Evolutionary conservation across 92 coral and sea anemone genomes (phyloP), one percentile per base, ranked within the genome.

Genomic region (Parazoanthus swiftii): DNA sequence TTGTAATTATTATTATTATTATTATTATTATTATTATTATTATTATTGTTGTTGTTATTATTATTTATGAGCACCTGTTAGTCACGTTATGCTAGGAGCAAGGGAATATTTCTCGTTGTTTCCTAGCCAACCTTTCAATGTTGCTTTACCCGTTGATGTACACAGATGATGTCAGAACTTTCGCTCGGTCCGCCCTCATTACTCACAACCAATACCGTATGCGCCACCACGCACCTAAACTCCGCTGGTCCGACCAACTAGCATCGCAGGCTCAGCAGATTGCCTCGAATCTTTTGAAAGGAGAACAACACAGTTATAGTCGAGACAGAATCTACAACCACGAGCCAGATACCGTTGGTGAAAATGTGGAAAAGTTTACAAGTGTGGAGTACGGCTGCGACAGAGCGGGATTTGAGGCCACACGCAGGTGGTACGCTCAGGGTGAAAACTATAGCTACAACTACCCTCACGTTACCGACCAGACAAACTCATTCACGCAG

Each of bases 401-500:
- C 80, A 88, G 89, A 42, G 98, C 97, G 0, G 97, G 93, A 0
- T 84, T 90, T 76, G 98, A 97, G 77, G 98, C 98, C 29, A 85
- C 98, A 0, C 90, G 94, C 20, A 92, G 89, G n/a, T 95, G 98
- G 99, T 95, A 97, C 77, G 91, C 91, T 50, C 92, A 97, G 79
- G 90, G 95, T 63, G 73, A 88, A 23, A 90, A 95, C 8, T 97
- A 90, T 78, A 97, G 99, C 80, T 97, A 93, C 70, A 88, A 93
- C 68, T 93, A 94, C 35, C 99, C 98, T 5, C 97, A 97, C 81
- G 87, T 97, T 7, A 94, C 86, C 74, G 94, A 97, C 33, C 91
- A 91, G 37, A 95, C 98, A 8, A 95, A 91, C 54, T 97, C 99
- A 5, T 97, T 97, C 80, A 97, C 99, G 8, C 99, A 97, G 85